Conservation (phyloP, 1,140 invertebrate genomes). For the Megathymus violae region DNA sequence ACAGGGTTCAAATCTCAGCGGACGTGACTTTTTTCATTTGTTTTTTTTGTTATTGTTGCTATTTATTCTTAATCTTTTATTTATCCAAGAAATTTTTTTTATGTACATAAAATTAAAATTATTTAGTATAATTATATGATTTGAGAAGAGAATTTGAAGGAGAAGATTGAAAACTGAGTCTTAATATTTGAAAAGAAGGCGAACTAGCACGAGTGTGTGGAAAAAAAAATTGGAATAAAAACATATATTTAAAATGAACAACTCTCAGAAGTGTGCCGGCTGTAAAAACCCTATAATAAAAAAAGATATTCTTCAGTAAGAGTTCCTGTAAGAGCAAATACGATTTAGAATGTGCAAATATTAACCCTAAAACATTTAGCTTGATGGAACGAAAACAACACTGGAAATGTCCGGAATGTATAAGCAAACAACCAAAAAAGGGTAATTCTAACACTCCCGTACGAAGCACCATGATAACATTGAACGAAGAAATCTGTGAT, state of each 20-base stretch:
- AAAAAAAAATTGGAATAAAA: too few relatives aligned
- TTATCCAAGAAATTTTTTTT: too few relatives aligned
- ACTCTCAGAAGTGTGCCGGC: conserved; percentile 23
- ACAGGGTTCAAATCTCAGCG: too few relatives aligned
- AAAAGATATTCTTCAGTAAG: conserved; percentile 27
- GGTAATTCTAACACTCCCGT: conserved; percentile 17
- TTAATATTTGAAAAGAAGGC: too few relatives aligned
- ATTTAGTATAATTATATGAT: too few relatives aligned
- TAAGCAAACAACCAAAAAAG: conserved; percentile 25
- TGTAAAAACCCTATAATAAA: conserved; percentile 24
- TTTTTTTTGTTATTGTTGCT: not conserved
- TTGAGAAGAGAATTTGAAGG: too few relatives aligned
- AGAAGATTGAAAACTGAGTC: too few relatives aligned
- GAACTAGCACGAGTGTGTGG: too few relatives aligned
- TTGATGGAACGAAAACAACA: conserved; percentile 19
- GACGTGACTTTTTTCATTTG: too few relatives aligned
- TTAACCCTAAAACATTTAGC: conserved; percentile 12
- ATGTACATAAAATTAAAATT: too few relatives aligned
- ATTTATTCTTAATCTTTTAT: not conserved
- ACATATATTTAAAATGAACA: too few relatives aligned
- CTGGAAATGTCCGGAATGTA: conserved; percentile 32
- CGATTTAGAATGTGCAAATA: conserved; percentile 32
- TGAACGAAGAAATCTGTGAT: conserved; percentile 6
- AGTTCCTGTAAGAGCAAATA: conserved; percentile 20
- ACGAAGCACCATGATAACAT: not conserved